These are phyloP conservation scores for Ophraella communa DNA, from an alignment of 2,888 invertebrate genomes.

Conservation along the genomic window DNA sequence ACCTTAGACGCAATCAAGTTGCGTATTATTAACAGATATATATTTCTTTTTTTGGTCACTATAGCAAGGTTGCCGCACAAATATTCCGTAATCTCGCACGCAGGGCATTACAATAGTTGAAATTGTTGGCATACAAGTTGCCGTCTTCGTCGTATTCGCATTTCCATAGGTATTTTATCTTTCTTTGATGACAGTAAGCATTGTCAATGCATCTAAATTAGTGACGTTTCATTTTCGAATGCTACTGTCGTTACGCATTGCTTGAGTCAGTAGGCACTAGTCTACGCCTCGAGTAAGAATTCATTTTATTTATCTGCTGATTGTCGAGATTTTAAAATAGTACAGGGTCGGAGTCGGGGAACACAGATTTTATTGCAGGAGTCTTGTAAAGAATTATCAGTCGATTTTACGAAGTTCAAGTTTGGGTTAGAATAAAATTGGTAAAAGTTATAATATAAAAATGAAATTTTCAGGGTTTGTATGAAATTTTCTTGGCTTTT, in stretches of 20 bases:
- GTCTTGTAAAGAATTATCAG: too few relatives aligned
- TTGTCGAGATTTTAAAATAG: neutral
- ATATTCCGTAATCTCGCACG: too few relatives aligned
- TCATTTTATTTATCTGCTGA: constrained; percentile 14
- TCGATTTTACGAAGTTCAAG: too few relatives aligned
- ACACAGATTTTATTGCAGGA: too few relatives aligned
- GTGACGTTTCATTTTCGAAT: constrained; percentile 15
- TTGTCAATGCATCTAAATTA: constrained; percentile 28
- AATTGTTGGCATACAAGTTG: too few relatives aligned
- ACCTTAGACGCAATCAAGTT: constrained; percentile 1
- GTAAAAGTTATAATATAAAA: too few relatives aligned
- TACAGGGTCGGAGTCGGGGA: constrained; percentile 8
- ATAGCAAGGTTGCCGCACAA: constrained; percentile 25
- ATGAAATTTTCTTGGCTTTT: too few relatives aligned
- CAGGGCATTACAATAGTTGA: too few relatives aligned
- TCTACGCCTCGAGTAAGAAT: constrained; percentile 5
- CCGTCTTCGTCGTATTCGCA: too few relatives aligned
- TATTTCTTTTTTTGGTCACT: constrained; percentile 25
- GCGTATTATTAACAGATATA: constrained; percentile 20
- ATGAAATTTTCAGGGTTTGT: too few relatives aligned
- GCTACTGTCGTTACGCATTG: constrained; percentile 22
- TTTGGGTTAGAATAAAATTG: too few relatives aligned
- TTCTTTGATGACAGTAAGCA: constrained; percentile 5
- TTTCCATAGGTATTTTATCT: too few relatives aligned
- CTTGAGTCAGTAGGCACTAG: constrained; percentile 2